Evolutionary conservation across 1,140 invertebrate genomes (phyloP).

Genomic region (Asbolus verrucosus): DNA sequence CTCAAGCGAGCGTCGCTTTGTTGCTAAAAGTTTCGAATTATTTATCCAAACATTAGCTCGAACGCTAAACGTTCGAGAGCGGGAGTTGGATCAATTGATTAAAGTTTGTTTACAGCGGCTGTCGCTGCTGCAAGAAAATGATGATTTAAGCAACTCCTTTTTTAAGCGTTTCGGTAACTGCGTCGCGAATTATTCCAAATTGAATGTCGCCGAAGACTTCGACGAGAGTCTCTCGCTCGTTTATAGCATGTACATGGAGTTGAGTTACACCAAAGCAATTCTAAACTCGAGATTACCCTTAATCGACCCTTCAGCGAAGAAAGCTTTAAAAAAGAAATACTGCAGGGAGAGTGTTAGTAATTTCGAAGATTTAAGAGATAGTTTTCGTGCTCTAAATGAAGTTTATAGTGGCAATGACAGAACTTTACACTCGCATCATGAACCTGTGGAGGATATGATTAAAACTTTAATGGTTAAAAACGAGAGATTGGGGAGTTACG

Average conservation of each 20-base stretch:
- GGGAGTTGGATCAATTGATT: not conserved
- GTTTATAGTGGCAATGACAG: slow-evolving; percentile 56
- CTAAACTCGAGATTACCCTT: slow-evolving; percentile 65
- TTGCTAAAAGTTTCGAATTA: not conserved
- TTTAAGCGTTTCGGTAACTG: not conserved
- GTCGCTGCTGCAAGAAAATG: not conserved
- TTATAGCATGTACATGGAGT: slow-evolving; percentile 53
- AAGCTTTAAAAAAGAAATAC: slow-evolving; percentile 75
- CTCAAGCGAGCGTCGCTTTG: not conserved
- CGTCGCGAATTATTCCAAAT: not conserved
- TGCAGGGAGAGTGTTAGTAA: slow-evolving; percentile 70
- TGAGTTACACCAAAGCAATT: slow-evolving; percentile 58
- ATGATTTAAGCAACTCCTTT: slow-evolving; percentile 10
- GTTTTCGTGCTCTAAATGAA: slow-evolving; percentile 56
- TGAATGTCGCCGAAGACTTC: not conserved
- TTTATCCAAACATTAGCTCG: not conserved
- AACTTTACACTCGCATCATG: slow-evolving; percentile 61
- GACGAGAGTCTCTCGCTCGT: slow-evolving; percentile 44
- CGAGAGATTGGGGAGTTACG: slow-evolving; percentile 63
- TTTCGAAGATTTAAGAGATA: slow-evolving; percentile 55
- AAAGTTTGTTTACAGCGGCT: not conserved
- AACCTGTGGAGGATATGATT: slow-evolving; percentile 61
- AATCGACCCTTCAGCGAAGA: slow-evolving; percentile 83
- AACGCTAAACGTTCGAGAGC: not conserved
- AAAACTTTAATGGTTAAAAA: slow-evolving; percentile 61